These are phyloP conservation scores for Brachionus calyciflorus DNA, from an alignment of 1,140 invertebrate genomes.

Conservation along the genomic window DNA sequence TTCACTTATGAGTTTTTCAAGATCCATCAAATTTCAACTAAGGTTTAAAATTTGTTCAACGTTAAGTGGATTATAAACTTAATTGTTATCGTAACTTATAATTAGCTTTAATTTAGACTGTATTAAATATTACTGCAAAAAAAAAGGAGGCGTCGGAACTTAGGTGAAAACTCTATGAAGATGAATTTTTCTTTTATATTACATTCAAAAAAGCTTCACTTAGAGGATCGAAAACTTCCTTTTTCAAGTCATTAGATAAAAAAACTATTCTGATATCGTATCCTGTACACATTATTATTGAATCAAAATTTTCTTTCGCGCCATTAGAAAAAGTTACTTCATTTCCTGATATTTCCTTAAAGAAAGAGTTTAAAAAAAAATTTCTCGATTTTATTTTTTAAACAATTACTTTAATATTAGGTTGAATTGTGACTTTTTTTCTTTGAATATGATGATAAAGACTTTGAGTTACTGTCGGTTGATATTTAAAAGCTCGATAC, in stretches of 20 bases:
- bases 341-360: conserved; percentile 6
- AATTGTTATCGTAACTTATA: too few relatives aligned
- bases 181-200: too few relatives aligned
- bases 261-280: conserved; percentile 14
- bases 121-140: too few relatives aligned
- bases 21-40: too few relatives aligned
- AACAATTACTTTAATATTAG: conserved; percentile 56
- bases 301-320: neutral
- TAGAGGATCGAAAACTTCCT: neutral
- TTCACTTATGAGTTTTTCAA: too few relatives aligned
- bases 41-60: too few relatives aligned
- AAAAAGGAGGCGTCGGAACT: too few relatives aligned
- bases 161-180: too few relatives aligned
- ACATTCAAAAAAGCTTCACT: conserved; percentile 28
- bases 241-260: conserved; percentile 20
- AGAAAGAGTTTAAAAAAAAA: neutral
- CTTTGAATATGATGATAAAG: conserved; percentile 57
- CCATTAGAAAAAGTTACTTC: neutral
- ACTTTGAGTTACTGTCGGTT: conserved; percentile 57
- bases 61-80: too few relatives aligned
- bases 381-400: too few relatives aligned
- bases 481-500: conserved; percentile 54
- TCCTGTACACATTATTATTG: conserved; percentile 41
- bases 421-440: too few relatives aligned
- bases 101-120: too few relatives aligned